Evolutionary conservation across 1,140 invertebrate species (phyloP).

Genomic region (Danaus plexippus): DNA sequence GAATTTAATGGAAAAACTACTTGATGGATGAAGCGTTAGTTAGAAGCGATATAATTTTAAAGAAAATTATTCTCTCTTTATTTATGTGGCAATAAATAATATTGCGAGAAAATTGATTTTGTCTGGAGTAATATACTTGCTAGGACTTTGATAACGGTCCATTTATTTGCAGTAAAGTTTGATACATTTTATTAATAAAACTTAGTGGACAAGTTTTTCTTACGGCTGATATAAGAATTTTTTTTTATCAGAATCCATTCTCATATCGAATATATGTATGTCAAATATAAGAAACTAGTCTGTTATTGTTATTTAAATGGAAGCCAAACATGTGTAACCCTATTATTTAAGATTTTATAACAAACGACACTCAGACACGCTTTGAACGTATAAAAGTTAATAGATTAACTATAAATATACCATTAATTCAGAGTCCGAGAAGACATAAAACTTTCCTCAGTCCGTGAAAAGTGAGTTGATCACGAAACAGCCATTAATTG

Average conservation of each 20-base stretch:
- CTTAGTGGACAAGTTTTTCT: too few species aligned
- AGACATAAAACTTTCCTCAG: conserved; percentile 56
- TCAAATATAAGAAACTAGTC: too few species aligned
- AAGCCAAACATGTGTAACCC: conserved; percentile 3
- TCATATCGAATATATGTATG: too few species aligned
- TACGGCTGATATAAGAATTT: too few species aligned
- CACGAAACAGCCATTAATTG: conserved; percentile 63
- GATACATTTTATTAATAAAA: too few species aligned
- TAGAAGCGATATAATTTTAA: too few species aligned
- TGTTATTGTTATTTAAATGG: neutral
- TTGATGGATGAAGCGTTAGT: conserved; percentile 24
- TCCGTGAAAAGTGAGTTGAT: conserved; percentile 55
- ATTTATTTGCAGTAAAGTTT: too few species aligned
- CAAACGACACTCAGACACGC: conserved; percentile 27
- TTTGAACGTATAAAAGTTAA: conserved; percentile 30
- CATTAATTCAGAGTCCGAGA: conserved; percentile 29
- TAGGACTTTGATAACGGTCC: too few species aligned
- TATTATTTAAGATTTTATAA: conserved; percentile 14
- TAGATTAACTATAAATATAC: conserved; percentile 39
- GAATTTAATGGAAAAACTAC: conserved; percentile 24
- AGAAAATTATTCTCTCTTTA: conserved; percentile 9
- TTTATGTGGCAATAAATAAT: conserved; percentile 1
- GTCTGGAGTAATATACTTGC: too few species aligned
- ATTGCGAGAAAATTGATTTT: too few species aligned
- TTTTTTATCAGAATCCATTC: too few species aligned